Evolutionary conservation across 64 coral and sea anemone genomes (phyloP).

Genomic region (Stichodactyla helianthus): DNA sequence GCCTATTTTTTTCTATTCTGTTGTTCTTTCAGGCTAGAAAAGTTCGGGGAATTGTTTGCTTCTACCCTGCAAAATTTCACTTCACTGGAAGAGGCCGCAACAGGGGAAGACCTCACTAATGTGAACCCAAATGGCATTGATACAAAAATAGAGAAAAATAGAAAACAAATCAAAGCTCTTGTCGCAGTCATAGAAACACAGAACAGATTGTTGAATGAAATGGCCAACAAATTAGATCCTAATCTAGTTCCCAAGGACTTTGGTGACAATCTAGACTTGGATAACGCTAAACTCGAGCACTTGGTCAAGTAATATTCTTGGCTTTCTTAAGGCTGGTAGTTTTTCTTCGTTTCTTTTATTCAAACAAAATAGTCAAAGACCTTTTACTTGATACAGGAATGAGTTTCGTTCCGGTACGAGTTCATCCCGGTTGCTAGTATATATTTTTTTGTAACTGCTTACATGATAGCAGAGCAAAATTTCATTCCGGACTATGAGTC

Average conservation of each 20-base stretch:
- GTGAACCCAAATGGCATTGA: neutral
- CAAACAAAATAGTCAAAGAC: too few species aligned
- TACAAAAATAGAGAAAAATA: neutral
- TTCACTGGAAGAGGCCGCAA: too few species aligned
- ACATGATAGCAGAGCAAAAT: too few species aligned
- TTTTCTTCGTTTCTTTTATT: too few species aligned
- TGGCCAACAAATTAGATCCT: neutral
- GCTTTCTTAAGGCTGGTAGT: neutral
- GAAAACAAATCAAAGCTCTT: constrained; percentile 6
- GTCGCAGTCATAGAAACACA: neutral
- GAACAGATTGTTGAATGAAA: neutral
- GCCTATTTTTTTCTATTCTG: too few species aligned
- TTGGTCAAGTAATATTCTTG: neutral
- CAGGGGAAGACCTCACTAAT: neutral
- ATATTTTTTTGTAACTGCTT: too few species aligned
- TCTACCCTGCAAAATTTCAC: neutral
- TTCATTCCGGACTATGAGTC: too few species aligned
- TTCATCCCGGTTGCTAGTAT: too few species aligned
- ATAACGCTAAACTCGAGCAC: neutral
- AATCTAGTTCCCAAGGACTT: neutral
- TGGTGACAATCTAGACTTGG: neutral
- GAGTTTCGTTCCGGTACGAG: too few species aligned
- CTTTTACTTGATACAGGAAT: too few species aligned
- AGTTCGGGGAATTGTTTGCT: neutral
- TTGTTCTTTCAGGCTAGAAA: neutral